Conservation (phyloP, 1,140 invertebrate genomes). For the Lasaia peninsularis region DNA sequence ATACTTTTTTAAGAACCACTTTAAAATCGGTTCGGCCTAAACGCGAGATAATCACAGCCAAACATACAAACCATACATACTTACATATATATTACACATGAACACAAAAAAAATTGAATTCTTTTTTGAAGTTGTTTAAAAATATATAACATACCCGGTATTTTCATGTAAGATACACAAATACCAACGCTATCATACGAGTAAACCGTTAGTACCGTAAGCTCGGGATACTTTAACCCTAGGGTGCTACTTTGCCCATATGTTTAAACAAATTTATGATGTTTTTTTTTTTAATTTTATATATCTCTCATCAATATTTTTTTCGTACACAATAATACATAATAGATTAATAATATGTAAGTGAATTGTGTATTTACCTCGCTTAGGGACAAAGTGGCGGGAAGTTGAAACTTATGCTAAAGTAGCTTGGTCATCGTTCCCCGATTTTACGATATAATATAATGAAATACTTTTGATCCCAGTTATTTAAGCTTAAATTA, state of each 20-base stretch:
- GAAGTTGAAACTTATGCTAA: neutral
- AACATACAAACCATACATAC: neutral
- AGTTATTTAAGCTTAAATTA: too few species aligned
- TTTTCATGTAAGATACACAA: neutral
- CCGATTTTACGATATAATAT: neutral
- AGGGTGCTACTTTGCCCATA: neutral
- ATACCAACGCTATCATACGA: neutral
- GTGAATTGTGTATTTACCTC: constrained; percentile 1
- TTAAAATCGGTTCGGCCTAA: neutral
- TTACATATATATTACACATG: neutral
- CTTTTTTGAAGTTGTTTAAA: neutral
- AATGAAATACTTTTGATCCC: too few species aligned
- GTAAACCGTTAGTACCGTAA: constrained; percentile 3
- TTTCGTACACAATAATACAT: neutral
- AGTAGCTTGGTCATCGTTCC: neutral
- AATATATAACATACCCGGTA: neutral
- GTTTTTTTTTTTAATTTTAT: neutral
- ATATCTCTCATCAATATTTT: neutral
- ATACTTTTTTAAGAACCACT: neutral
- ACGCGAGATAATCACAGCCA: neutral
- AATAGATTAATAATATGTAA: neutral
- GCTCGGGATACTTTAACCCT: neutral
- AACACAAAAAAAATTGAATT: neutral
- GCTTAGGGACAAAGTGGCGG: neutral
- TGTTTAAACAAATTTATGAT: neutral